Conservation (phyloP, 2,797 vertebrate species). For the Chloroceryle inda region DNA sequence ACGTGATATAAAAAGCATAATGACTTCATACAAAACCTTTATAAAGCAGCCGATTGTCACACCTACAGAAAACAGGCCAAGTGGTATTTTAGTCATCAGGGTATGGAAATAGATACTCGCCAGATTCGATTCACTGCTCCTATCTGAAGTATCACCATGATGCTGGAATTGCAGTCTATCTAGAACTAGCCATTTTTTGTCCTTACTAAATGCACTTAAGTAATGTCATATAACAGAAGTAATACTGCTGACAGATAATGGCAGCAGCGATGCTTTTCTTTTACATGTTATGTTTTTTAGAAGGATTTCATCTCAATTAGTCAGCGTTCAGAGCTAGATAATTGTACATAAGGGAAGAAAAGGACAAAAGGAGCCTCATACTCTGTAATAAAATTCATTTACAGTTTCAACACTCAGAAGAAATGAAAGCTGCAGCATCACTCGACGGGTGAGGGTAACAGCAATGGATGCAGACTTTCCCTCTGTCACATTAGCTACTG, state of each 20-base stretch:
- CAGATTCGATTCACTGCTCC: background rate
- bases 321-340: background rate
- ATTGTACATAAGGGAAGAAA: background rate
- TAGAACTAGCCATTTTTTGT: background rate
- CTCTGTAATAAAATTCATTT: background rate
- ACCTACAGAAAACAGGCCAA: slow-evolving; percentile 55
- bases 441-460: background rate
- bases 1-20: slow-evolving; percentile 60
- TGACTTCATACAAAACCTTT: slow-evolving; percentile 65
- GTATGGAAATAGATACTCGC: slow-evolving; percentile 38
- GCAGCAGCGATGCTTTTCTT: background rate
- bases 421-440: background rate
- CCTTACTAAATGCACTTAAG: slow-evolving; percentile 2
- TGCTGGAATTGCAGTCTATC: background rate
- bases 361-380: background rate
- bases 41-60: slow-evolving; percentile 57
- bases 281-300: background rate
- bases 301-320: background rate
- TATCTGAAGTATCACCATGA: background rate
- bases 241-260: background rate
- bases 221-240: background rate
- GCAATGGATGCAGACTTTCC: background rate
- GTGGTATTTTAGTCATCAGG: slow-evolving; percentile 53
- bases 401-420: background rate
- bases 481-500: background rate